Base-by-base conservation (phyloP, 2,797 vertebrate species). In the Clarias laeviceps region DNA sequence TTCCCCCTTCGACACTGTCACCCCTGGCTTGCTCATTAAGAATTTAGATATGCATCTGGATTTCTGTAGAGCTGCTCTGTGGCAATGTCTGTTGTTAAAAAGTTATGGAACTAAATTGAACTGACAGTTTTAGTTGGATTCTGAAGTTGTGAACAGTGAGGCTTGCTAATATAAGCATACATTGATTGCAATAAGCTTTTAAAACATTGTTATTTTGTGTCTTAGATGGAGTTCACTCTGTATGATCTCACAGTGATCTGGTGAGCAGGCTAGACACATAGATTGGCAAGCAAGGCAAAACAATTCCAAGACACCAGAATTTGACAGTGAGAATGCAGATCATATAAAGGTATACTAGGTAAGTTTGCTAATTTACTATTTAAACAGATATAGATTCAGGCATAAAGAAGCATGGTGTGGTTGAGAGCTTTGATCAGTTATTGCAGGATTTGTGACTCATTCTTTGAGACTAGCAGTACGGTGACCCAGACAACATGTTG, bases 401-500 rank as follows among this genome's bases (percentile, higher is more conserved):
- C 80, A 88, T 3, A 86, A 54, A 77, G 6, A 88, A 85, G 50
- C 82, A 85, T 79, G 56, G 72, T 24, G 40, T 59, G 37, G 64
- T 0, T 22, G 82, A 91, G 45, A 82, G 77, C 59, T 90, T 88
- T 70, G 84, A 90, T 32, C 56, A 87, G 40, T 90, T 89, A 45
- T 11, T 86, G 2, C 83, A 89, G 9, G 74, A 82, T 56, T 40
- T 90, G 54, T 57, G n/a, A 20, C 77, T 89, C 1, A 17, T 59
- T 18, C 83, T 32, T 64, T 40, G 59, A 64, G 34, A 64, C 79
- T 66, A 27, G 40, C 40, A 66, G n/a, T 54, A 54, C 7, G 9
- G 6, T 80, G 62, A 80, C 62, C 79, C 89, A 4, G 87, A 89
- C 4, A 84, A 89, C 54, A 88, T 90, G 88, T n/a, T 91, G 2